These are phyloP conservation scores for Barnardius zonarius DNA, from an alignment of 2,113 vertebrate species.

Conservation along the genomic window DNA sequence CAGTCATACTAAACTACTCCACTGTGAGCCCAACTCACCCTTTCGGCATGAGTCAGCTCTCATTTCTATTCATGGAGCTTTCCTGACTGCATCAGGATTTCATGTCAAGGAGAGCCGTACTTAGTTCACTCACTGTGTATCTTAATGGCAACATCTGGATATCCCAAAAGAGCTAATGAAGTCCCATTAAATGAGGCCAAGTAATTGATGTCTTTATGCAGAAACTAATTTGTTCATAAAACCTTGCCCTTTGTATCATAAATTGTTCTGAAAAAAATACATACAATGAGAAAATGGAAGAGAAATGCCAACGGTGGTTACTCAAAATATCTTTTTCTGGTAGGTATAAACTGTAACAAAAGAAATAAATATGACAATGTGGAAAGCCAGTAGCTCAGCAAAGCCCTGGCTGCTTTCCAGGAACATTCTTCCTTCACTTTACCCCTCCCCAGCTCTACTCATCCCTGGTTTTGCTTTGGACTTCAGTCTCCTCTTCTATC, in stretches of 20 bases:
- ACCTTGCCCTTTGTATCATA: constrained; percentile 37
- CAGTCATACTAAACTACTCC: neutral
- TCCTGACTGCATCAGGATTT: neutral
- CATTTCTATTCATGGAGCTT: neutral
- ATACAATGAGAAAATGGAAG: constrained; percentile 40
- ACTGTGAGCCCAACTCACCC: neutral
- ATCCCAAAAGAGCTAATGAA: neutral
- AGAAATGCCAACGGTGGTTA: neutral
- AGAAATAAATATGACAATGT: neutral
- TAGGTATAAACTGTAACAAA: neutral
- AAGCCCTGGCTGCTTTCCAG: neutral
- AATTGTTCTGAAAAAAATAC: constrained; percentile 9
- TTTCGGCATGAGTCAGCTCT: neutral
- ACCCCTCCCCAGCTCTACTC: neutral
- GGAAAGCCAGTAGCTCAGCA: neutral
- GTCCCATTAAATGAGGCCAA: constrained; percentile 4
- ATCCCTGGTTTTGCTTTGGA: neutral
- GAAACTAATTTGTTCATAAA: constrained; percentile 42
- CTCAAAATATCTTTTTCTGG: neutral
- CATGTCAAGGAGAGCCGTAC: neutral
- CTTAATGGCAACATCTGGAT: neutral
- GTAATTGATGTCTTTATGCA: constrained; percentile 49
- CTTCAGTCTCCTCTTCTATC: neutral
- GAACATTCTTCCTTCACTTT: neutral
- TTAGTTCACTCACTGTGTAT: neutral